These are phyloP conservation scores for Beris chalybata DNA, from an alignment of 2,888 invertebrate genomes.

Conservation along the genomic window DNA sequence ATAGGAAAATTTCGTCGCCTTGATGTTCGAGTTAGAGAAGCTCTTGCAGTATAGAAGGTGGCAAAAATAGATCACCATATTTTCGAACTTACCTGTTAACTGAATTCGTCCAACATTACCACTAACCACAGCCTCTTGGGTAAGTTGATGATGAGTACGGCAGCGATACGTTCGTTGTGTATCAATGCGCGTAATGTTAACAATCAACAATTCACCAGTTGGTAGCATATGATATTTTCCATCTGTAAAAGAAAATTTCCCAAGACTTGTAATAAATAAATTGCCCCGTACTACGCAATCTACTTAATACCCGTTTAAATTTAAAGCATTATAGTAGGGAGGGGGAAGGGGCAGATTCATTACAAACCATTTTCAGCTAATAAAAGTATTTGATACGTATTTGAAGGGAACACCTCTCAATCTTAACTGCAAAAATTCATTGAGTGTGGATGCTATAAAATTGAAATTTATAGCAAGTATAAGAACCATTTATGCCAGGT, in stretches of 20 bases:
- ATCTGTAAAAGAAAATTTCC: conserved; percentile 48
- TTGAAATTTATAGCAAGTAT: background rate
- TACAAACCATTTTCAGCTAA: too few species aligned
- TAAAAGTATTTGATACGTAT: too few species aligned
- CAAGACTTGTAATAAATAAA: background rate
- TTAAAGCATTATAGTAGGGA: too few species aligned
- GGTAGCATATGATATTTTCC: conserved; percentile 64
- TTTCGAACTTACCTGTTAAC: conserved; percentile 58
- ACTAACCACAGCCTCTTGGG: conserved; percentile 63
- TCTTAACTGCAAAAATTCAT: too few species aligned
- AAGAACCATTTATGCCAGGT: too few species aligned
- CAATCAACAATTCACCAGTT: conserved; percentile 63
- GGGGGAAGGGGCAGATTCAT: too few species aligned
- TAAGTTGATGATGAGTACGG: conserved; percentile 63
- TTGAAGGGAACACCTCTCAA: background rate
- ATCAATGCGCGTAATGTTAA: conserved; percentile 62
- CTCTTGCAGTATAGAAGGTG: too few species aligned
- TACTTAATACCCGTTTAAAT: background rate
- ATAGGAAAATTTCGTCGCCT: too few species aligned
- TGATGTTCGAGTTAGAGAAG: too few species aligned
- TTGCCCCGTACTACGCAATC: background rate
- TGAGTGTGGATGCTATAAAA: too few species aligned
- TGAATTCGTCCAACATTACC: conserved; percentile 62
- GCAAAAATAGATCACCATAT: background rate
- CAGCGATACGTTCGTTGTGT: conserved; percentile 62